Base-by-base conservation (phyloP, 2,888 invertebrate species). In the Pterobdella sp. region DNA sequence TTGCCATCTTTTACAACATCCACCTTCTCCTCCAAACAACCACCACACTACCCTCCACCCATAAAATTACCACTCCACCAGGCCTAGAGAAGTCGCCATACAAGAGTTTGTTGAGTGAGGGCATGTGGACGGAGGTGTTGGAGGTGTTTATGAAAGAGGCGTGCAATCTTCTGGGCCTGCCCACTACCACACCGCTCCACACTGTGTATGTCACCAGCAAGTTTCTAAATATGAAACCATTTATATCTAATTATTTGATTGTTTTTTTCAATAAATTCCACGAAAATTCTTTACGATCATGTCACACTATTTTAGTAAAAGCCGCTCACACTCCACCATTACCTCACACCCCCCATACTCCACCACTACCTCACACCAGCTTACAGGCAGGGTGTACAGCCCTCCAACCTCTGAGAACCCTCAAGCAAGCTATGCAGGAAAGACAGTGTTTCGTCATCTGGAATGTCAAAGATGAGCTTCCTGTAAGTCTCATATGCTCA, bases 71-170 rank as follows among this genome's bases (percentile, higher is more conserved):
- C n/a, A n/a, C n/a, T n/a, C 65, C 3, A 7, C 26, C 35, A 71
- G 71, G 71, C n/a, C 88, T 92, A 75, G 87, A 87, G 76, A 88
- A 87, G 71, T 92, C 92, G 18, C 92, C 92, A 0, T 93, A 93
- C 81, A 87, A 88, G 78, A 88, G 88, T 80, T 86, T 92, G 72
- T 85, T 91, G 37, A 26, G 52, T 29, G 89, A 90, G 79, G 87
- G 89, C 18, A 87, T 90, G 80, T 93, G 92, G 92, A 84, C 88
- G 81, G 93, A 93, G 81, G 90, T 92, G 29, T 90, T 90, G 77
- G 95, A 95, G 82, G 88, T 91, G 77, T 97, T 96, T 84, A 89
- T 92, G 36, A 88, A 90, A 79, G 96, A 96, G 85, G 93, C 96
- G 26, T 96, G 96, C 84, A 88, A 90, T 74, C 86, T 95, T 73